Percentiles rank a stretch among this genome's conserved stretches.
Evolutionary conservation across 2,888 invertebrate species (phyloP).

Genomic region (Lasioglossum villosulum): DNA sequence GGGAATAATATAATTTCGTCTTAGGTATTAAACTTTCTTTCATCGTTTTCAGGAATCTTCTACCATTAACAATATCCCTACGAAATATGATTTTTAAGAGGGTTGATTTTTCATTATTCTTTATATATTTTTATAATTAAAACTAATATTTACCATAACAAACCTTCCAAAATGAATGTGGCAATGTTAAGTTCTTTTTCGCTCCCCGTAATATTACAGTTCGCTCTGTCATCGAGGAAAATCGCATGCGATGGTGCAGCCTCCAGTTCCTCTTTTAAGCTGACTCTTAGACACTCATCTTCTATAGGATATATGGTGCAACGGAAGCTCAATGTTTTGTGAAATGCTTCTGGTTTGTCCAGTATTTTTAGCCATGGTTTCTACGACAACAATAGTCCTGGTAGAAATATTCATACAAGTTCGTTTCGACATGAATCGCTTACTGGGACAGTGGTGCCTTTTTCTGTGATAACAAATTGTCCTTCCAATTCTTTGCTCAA

Average conservation of each 20-base stretch:
- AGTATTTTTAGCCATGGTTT: slow-evolving; percentile 71
- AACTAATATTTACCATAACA: slow-evolving; percentile 76
- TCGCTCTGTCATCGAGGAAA: slow-evolving; percentile 55
- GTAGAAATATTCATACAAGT: neutral
- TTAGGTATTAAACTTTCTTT: slow-evolving; percentile 46
- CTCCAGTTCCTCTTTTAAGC: slow-evolving; percentile 75
- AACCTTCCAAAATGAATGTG: slow-evolving; percentile 76
- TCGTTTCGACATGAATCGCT: slow-evolving; percentile 17
- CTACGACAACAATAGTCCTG: slow-evolving; percentile 61
- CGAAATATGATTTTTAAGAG: slow-evolving; percentile 53
- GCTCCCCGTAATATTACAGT: slow-evolving; percentile 20
- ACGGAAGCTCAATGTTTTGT: slow-evolving; percentile 75
- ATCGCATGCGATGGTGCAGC: slow-evolving; percentile 74
- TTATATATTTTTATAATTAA: neutral
- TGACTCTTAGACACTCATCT: slow-evolving; percentile 76
- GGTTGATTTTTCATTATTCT: neutral
- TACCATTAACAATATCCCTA: slow-evolving; percentile 82
- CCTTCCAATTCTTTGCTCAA: slow-evolving; percentile 75
- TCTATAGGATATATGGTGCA: slow-evolving; percentile 76
- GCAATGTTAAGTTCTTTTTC: slow-evolving; percentile 65
- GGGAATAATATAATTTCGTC: slow-evolving; percentile 74
- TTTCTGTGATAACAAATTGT: slow-evolving; percentile 83
- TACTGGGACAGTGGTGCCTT: slow-evolving; percentile 80
- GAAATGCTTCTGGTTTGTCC: slow-evolving; percentile 76
- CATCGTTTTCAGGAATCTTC: slow-evolving; percentile 71